These are phyloP conservation scores for Lacerta bilineata DNA, from an alignment of 2,797 vertebrate genomes.

Conservation along the genomic window DNA sequence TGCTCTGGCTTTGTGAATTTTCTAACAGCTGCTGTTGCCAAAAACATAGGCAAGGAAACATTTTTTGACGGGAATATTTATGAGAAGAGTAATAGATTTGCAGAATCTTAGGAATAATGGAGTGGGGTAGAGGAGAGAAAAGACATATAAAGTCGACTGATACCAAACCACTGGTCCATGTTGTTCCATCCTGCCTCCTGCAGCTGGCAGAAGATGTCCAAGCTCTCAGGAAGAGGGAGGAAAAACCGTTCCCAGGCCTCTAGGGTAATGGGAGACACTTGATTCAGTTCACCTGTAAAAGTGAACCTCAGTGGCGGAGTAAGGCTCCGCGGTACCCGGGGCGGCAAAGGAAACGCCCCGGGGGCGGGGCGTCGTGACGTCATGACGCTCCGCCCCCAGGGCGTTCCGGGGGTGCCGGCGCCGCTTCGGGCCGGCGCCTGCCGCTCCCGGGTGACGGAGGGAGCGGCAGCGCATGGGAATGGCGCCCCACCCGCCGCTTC, in stretches of 20 bases:
- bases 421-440: too few species aligned
- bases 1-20: slow-evolving; percentile 72
- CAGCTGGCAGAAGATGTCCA: not conserved
- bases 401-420: too few species aligned
- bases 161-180: not conserved
- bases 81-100: slow-evolving; percentile 66
- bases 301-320: too few species aligned
- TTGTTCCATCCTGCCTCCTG: not conserved
- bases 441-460: too few species aligned
- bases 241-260: not conserved
- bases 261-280: too few species aligned
- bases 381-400: too few species aligned
- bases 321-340: too few species aligned
- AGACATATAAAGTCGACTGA: not conserved
- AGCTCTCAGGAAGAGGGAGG: not conserved
- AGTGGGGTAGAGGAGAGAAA: slow-evolving; percentile 49
- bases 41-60: slow-evolving; percentile 70
- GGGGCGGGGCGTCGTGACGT: too few species aligned
- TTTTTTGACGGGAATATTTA: slow-evolving; percentile 63
- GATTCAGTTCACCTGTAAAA: too few species aligned
- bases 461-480: too few species aligned
- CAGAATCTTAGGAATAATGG: slow-evolving; percentile 69
- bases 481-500: too few species aligned
- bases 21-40: slow-evolving; percentile 63
- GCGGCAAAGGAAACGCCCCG: too few species aligned